These are phyloP conservation scores for Cotesia vestalis DNA, from an alignment of 1,140 invertebrate species.

Conservation along the genomic window DNA sequence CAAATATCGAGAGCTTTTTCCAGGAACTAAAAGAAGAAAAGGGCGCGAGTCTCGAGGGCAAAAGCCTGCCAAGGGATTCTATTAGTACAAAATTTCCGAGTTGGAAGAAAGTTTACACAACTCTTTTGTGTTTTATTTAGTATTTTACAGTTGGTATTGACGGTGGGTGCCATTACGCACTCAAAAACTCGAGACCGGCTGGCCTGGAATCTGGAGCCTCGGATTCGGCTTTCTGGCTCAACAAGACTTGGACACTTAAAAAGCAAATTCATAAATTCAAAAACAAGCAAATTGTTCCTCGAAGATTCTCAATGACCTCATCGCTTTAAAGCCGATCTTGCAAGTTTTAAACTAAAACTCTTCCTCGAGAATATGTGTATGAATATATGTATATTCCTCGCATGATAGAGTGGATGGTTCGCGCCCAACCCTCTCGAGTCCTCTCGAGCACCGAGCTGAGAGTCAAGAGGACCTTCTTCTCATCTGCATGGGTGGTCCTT, in stretches of 20 bases:
- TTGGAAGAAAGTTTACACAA: conserved; percentile 55
- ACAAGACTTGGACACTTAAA: too few relatives aligned
- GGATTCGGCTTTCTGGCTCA: too few relatives aligned
- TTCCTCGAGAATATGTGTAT: background rate
- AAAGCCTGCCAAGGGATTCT: background rate
- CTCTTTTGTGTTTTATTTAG: conserved; percentile 47
- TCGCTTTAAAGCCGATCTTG: too few relatives aligned
- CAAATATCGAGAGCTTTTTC: background rate
- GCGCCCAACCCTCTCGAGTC: conserved; percentile 56
- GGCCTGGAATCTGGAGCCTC: conserved; percentile 57
- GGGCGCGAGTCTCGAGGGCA: conserved; percentile 31
- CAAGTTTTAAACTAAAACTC: background rate
- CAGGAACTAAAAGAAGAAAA: conserved; percentile 35
- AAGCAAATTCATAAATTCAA: too few relatives aligned
- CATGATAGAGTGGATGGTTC: conserved; percentile 60
- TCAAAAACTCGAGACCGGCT: conserved; percentile 53
- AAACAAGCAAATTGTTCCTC: too few relatives aligned
- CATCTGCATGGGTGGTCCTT: conserved; percentile 64
- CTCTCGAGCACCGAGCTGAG: conserved; percentile 56
- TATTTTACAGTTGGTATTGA: background rate
- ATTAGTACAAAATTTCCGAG: background rate
- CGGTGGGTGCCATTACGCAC: conserved; percentile 58
- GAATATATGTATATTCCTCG: conserved; percentile 46
- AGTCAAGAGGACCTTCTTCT: conserved; percentile 36
- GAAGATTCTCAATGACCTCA: too few relatives aligned